Conservation (phyloP, 2,797 vertebrate species). For the Lepilemur ruficaudatus region DNA sequence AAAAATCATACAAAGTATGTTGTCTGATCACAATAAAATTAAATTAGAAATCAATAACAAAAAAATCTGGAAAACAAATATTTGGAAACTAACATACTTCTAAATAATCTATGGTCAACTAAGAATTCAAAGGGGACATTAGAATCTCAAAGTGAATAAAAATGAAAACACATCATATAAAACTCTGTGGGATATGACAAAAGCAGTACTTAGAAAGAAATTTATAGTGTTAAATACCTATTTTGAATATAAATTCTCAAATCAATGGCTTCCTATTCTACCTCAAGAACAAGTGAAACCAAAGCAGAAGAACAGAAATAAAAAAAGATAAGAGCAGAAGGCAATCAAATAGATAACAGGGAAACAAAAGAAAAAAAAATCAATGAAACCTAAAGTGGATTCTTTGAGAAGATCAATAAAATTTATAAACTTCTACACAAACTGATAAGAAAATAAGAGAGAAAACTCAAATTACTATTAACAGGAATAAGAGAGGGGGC, state of each 20-base stretch:
- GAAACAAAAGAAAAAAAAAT: constrained; percentile 1
- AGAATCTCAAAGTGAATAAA: constrained; percentile 32
- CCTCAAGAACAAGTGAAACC: not conserved
- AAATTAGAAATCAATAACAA: constrained; percentile 26
- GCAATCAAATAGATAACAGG: not conserved
- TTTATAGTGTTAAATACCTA: not conserved
- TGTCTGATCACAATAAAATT: constrained; percentile 22
- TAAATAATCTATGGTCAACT: not conserved
- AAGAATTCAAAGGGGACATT: constrained; percentile 1
- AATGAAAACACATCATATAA: not conserved
- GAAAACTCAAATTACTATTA: not conserved
- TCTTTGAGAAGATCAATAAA: constrained; percentile 38
- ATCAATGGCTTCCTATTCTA: not conserved
- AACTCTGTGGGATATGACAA: not conserved
- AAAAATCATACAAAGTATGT: not conserved
- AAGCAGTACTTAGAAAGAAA: not conserved
- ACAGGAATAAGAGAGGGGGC: not conserved
- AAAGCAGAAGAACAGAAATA: constrained; percentile 22
- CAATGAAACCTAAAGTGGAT: not conserved
- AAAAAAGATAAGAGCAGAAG: not conserved
- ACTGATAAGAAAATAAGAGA: not conserved
- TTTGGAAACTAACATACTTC: constrained; percentile 27
- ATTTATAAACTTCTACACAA: not conserved
- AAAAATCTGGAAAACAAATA: constrained; percentile 35
- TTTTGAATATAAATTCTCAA: constrained; percentile 46